These are phyloP conservation scores for Propithecus perrieri DNA, from an alignment of 2,797 vertebrate genomes.

Conservation along the genomic window DNA sequence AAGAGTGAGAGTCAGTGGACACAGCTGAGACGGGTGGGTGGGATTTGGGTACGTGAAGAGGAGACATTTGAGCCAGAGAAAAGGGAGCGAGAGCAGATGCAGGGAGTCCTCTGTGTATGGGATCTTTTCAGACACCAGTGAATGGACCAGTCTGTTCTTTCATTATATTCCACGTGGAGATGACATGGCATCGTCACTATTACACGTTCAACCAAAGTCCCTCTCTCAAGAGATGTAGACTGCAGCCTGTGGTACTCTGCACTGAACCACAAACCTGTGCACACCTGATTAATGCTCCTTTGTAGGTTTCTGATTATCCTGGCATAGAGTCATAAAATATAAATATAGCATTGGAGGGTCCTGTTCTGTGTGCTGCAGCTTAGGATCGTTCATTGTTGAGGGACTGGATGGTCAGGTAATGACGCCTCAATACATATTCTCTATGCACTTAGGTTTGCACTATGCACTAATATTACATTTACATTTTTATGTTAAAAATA, in stretches of 20 bases:
- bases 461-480: not conserved
- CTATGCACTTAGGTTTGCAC: not conserved
- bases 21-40: not conserved
- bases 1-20: accelerated
- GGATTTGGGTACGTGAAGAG: not conserved
- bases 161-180: not conserved
- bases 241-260: not conserved
- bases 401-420: not conserved
- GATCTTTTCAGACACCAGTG: not conserved
- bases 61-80: not conserved
- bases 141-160: not conserved
- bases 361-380: not conserved
- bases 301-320: not conserved
- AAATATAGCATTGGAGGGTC: not conserved
- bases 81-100: accelerated
- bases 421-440: accelerated
- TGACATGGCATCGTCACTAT: not conserved
- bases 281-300: not conserved
- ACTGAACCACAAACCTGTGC: not conserved
- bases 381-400: not conserved
- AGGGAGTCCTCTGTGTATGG: not conserved
- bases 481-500: not conserved
- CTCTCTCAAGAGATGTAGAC: not conserved
- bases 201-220: not conserved
- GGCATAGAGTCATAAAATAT: not conserved